These are phyloP conservation scores for Pachypanchax playfairii DNA, from an alignment of 2,113 vertebrate genomes.

Conservation along the genomic window DNA sequence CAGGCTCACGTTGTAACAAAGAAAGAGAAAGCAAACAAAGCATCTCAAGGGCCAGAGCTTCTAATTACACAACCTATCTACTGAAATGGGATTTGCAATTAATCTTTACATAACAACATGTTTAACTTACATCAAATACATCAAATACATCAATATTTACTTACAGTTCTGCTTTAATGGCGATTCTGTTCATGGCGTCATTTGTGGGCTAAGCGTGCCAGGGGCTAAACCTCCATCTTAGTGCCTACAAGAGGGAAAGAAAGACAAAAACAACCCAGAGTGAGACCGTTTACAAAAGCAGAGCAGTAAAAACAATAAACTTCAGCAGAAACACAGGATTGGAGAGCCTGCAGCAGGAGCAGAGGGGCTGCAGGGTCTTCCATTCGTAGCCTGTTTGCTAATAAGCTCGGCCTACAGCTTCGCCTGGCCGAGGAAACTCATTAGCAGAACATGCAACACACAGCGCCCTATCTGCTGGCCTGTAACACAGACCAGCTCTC, in stretches of 20 bases:
- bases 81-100: conserved; percentile 32
- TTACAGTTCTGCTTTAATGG: conserved; percentile 44
- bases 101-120: conserved; percentile 25
- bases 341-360: conserved; percentile 26
- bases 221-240: conserved; percentile 11
- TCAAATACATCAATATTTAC: conserved; percentile 54
- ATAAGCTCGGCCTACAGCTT: conserved; percentile 56
- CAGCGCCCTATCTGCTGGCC: conserved; percentile 57
- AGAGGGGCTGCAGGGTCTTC: conserved; percentile 43
- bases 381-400: conserved; percentile 65
- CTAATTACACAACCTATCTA: conserved; percentile 37
- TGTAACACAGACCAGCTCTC: conserved; percentile 47
- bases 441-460: conserved; percentile 67
- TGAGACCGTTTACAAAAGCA: conserved; percentile 7
- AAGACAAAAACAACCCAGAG: not conserved
- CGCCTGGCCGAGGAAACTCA: conserved; percentile 66
- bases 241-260: conserved; percentile 31
- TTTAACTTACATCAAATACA: conserved; percentile 29
- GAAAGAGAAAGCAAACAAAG: conserved; percentile 35
- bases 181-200: conserved; percentile 34
- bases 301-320: conserved; percentile 9
- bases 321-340: conserved; percentile 9
- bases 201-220: conserved; percentile 38
- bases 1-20: conserved; percentile 26
- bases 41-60: not conserved